phyloP scores from a whole-genome alignment of 2,888 invertebrate genomes.

The Lasioglossum pauxillum region DNA sequence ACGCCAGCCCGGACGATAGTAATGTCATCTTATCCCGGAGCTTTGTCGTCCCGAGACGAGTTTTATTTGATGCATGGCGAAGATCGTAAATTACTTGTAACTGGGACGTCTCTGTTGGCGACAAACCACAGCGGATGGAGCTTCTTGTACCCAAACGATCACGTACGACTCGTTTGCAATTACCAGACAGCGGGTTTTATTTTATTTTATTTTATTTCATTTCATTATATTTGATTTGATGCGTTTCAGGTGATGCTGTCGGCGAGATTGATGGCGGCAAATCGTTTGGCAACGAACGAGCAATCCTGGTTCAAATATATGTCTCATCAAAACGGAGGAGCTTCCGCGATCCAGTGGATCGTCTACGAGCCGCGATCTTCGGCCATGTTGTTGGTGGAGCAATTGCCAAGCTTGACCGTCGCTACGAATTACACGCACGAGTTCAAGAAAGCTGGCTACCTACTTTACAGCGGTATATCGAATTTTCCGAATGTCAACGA shows the following conservation, averaged over 20 bases:
- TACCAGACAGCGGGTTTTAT: background rate
- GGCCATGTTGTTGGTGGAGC: slow-evolving; percentile 91
- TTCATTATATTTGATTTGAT: no score
- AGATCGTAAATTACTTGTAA: slow-evolving; percentile 87
- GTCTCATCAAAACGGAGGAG: slow-evolving; percentile 90
- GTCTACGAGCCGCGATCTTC: slow-evolving; percentile 88
- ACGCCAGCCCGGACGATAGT: slow-evolving; percentile 89
- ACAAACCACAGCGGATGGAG: slow-evolving; percentile 52
- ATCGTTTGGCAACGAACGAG: slow-evolving; percentile 90
- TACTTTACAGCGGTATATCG: slow-evolving; percentile 89
- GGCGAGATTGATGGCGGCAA: slow-evolving; percentile 92
- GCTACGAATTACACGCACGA: slow-evolving; percentile 89
- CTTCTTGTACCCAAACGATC: slow-evolving; percentile 44
- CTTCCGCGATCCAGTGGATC: slow-evolving; percentile 94
- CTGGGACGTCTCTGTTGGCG: slow-evolving; percentile 90
- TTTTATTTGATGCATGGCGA: slow-evolving; percentile 89
- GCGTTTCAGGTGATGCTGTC: slow-evolving; percentile 88
- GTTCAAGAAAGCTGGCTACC: slow-evolving; percentile 88
- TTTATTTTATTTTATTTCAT: background rate
- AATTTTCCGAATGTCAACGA: slow-evolving; percentile 84
- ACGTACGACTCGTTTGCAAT: slow-evolving; percentile 39
- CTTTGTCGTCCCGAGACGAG: slow-evolving; percentile 93
- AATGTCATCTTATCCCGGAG: slow-evolving; percentile 94
- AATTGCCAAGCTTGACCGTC: slow-evolving; percentile 88
- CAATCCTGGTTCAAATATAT: slow-evolving; percentile 91